phyloP scores from a whole-genome alignment of 2,797 vertebrate genomes.

The Iguana delicatissima region DNA sequence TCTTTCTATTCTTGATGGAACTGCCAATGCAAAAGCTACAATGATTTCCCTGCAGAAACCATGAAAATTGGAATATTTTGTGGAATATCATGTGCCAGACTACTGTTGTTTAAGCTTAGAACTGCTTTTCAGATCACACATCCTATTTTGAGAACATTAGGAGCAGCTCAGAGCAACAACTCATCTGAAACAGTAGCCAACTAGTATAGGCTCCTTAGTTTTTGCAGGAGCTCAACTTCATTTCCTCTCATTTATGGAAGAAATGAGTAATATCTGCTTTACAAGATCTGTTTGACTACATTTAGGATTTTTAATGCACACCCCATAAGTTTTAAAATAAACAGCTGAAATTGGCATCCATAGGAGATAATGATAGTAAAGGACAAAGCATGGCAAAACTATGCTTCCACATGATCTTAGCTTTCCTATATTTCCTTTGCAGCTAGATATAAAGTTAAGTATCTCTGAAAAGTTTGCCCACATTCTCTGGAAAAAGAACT shows the following conservation, averaged over 20 bases:
- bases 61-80: neutral
- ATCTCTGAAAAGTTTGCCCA: neutral
- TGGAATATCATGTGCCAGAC: neutral
- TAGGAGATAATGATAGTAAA: neutral
- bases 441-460: neutral
- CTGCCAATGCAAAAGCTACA: neutral
- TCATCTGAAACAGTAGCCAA: neutral
- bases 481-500: neutral
- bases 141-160: neutral
- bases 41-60: neutral
- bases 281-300: neutral
- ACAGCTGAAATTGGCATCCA: neutral
- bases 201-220: neutral
- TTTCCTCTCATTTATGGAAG: neutral
- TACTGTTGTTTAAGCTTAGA: neutral
- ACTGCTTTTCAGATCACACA: neutral
- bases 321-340: neutral
- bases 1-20: neutral
- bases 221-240: neutral
- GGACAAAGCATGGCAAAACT: neutral
- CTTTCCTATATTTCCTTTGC: neutral
- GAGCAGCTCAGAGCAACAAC: neutral
- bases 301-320: neutral
- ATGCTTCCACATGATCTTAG: neutral
- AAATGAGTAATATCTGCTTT: neutral